These are phyloP conservation scores for Dipodomys ordii DNA, from an alignment of 2,113 vertebrate genomes.

Conservation along the genomic window DNA sequence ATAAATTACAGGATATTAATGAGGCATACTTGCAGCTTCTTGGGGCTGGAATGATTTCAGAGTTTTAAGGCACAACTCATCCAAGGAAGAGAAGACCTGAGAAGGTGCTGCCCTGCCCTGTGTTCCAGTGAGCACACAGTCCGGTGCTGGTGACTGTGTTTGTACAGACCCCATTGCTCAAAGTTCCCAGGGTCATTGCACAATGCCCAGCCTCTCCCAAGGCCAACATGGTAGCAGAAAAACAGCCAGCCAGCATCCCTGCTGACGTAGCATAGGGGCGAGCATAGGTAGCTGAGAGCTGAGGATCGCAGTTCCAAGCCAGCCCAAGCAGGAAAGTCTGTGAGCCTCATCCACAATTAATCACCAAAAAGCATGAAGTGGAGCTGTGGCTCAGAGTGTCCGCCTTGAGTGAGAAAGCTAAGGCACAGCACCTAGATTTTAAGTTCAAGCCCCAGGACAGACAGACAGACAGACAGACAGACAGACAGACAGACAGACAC, in stretches of 20 bases:
- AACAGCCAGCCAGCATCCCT: not conserved
- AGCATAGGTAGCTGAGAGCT: too few species aligned
- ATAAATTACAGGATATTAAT: conserved; percentile 35
- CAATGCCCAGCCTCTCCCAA: not conserved
- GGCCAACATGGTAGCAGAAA: not conserved
- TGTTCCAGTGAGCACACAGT: not conserved
- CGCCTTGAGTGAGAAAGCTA: too few species aligned
- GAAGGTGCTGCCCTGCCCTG: not conserved
- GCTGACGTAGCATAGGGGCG: not conserved
- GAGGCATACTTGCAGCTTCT: conserved; percentile 2
- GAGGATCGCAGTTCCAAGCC: too few species aligned
- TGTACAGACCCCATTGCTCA: not conserved
- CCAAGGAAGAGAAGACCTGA: not conserved
- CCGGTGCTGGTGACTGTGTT: not conserved
- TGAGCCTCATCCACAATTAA: too few species aligned
- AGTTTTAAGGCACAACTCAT: not conserved
- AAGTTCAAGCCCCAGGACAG: too few species aligned
- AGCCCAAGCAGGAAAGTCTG: too few species aligned
- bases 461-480: too few species aligned
- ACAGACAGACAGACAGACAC: too few species aligned
- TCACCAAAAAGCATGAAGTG: too few species aligned
- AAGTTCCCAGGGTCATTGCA: too few species aligned
- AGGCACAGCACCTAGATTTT: too few species aligned
- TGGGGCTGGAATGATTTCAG: not conserved
- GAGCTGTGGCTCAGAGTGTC: too few species aligned